phyloP scores from a whole-genome alignment of 37 sponge, comb jelly and placozoan species.

The Agelas oroides region DNA sequence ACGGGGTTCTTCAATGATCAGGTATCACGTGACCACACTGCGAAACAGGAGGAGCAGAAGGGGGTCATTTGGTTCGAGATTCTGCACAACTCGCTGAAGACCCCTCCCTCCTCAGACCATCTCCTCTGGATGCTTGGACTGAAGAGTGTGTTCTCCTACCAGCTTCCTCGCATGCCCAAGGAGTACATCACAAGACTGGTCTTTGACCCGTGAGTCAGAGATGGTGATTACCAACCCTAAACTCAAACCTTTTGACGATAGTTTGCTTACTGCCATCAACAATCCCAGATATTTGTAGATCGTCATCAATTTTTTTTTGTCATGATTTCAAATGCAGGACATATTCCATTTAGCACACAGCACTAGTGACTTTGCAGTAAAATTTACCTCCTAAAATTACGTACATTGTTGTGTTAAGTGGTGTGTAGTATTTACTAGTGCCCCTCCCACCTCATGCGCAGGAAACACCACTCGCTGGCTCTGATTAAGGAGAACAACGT shows the following conservation, averaged over 20 bases:
- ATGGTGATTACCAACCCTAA: neutral
- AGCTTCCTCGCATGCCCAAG: slow-evolving; percentile 95
- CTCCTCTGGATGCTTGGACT: slow-evolving; percentile 86
- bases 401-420: too few species aligned
- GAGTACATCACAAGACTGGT: slow-evolving; percentile 98
- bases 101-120: slow-evolving; percentile 67
- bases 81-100: slow-evolving; percentile 72
- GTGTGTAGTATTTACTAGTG: too few species aligned
- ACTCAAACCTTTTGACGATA: too few species aligned
- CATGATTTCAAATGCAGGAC: too few species aligned
- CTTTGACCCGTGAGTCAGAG: slow-evolving; percentile 85
- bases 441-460: too few species aligned
- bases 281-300: too few species aligned
- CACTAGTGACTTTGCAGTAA: too few species aligned
- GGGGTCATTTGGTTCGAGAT: slow-evolving; percentile 77
- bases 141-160: slow-evolving; percentile 88
- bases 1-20: slow-evolving; percentile 79
- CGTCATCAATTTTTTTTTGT: too few species aligned
- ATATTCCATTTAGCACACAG: too few species aligned
- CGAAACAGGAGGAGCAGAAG: slow-evolving; percentile 82
- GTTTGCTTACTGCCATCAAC: too few species aligned
- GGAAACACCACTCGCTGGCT: slow-evolving; percentile 89
- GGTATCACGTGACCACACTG: slow-evolving; percentile 89
- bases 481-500: slow-evolving; percentile 93
- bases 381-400: too few species aligned